A percentile compares a stretch with the other conserved stretches of the same genome.
phyloP scores from a whole-genome alignment of 2,797 vertebrate species.

The Parotocinclus haroldoi region DNA sequence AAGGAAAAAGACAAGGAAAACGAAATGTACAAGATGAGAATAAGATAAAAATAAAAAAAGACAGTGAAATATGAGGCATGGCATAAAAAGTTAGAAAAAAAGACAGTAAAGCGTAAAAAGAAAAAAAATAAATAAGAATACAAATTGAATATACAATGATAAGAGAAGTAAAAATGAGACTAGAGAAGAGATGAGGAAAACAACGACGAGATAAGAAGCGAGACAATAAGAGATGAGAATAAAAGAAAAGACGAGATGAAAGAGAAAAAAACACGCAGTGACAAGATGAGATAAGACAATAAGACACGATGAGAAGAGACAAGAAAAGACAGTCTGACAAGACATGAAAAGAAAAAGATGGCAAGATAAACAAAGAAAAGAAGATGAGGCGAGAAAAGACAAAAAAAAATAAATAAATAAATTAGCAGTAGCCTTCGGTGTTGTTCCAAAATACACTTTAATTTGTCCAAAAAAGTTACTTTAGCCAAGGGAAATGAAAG shows the following conservation, averaged over 20 bases:
- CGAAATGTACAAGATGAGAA: not conserved
- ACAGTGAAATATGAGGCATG: not conserved
- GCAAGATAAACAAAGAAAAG: not conserved
- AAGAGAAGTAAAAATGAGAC: not conserved
- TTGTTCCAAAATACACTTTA: too few species aligned
- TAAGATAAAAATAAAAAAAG: constrained; percentile 12
- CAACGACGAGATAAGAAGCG: constrained; percentile 2
- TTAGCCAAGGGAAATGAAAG: not conserved
- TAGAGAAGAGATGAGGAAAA: not conserved
- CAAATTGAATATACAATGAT: too few species aligned
- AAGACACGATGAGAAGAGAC: not conserved
- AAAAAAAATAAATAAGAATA: too few species aligned
- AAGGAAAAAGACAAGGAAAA: not conserved
- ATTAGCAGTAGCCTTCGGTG: not conserved
- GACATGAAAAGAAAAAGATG: not conserved
- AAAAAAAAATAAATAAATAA: not conserved
- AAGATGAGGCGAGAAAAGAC: not conserved
- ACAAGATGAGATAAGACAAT: not conserved
- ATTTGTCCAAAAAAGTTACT: not conserved
- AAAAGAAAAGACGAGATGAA: constrained; percentile 6
- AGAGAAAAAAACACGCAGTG: not conserved
- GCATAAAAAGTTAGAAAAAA: too few species aligned
- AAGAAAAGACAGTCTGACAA: too few species aligned
- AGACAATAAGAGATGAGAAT: constrained; percentile 21
- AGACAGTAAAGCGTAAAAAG: too few species aligned